Conservation (phyloP, 2,113 vertebrate genomes). For the Tenrec ecaudatus region DNA sequence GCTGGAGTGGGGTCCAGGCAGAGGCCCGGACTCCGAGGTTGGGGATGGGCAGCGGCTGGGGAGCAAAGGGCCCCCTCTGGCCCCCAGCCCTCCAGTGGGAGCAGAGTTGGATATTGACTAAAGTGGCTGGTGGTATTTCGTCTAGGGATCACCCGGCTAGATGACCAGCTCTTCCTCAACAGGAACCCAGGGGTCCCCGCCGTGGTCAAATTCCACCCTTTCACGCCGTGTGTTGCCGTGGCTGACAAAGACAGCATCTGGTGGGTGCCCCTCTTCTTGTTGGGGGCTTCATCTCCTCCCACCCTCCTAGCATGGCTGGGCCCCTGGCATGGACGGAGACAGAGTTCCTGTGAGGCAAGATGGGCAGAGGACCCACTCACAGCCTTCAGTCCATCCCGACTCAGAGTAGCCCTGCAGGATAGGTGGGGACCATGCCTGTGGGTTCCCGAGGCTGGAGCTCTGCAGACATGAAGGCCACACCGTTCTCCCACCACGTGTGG, state of each 20-base stretch:
- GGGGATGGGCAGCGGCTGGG: no score
- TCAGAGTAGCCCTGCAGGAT: no score
- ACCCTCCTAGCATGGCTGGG: no score
- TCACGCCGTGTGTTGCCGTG: conserved; percentile 96
- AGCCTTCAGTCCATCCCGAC: no score
- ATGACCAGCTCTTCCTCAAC: conserved; percentile 99
- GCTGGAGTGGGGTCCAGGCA: neutral
- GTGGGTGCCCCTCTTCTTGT: conserved; percentile 86
- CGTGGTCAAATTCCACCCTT: conserved; percentile 98
- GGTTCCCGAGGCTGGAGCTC: no score
- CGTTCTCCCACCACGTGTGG: no score
- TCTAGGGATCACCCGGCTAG: conserved; percentile 94
- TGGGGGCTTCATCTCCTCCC: neutral
- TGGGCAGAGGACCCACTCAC: no score
- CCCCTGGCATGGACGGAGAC: neutral
- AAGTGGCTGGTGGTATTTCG: neutral
- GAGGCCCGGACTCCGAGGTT: neutral
- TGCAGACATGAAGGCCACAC: no score
- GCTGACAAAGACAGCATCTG: conserved; percentile 99
- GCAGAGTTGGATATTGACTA: rapidly evolving
- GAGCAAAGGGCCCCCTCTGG: neutral
- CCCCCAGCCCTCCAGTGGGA: rapidly evolving
- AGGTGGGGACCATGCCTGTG: no score
- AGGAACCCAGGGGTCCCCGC: conserved; percentile 97
- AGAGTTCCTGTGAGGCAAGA: no score